These are phyloP conservation scores for Meleagris gallopavo DNA, from an alignment of 2,113 vertebrate species.

Conservation along the genomic window DNA sequence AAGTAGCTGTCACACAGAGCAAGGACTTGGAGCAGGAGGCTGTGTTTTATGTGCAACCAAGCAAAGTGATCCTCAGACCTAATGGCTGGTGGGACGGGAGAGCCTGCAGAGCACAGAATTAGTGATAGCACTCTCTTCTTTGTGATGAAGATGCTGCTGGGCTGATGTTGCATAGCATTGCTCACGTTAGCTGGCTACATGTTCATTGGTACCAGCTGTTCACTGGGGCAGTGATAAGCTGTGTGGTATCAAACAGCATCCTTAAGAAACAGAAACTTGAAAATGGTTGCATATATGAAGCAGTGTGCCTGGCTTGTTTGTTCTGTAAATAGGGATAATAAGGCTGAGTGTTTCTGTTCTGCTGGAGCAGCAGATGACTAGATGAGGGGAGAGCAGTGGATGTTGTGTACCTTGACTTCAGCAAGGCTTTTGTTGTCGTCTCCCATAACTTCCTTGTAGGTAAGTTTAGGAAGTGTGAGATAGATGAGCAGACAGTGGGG, in stretches of 20 bases:
- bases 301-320: background rate
- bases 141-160: background rate
- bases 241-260: background rate
- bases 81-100: background rate
- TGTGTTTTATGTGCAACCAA: background rate
- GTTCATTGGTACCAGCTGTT: fast-evolving
- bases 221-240: background rate
- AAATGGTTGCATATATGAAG: fast-evolving
- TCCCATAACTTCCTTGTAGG: no score
- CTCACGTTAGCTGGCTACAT: background rate
- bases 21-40: background rate
- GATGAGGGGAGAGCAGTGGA: no score
- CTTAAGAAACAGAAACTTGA: background rate
- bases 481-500: no score
- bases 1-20: fast-evolving
- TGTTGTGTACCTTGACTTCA: no score
- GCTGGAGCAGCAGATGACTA: no score
- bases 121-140: background rate
- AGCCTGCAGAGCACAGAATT: background rate
- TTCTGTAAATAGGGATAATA: background rate
- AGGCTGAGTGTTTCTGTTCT: fast-evolving
- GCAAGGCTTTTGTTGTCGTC: no score
- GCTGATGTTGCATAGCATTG: fast-evolving
- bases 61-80: background rate
- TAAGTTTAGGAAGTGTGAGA: no score